These are phyloP conservation scores for Neodontobutis hainanensis DNA, from an alignment of 2,113 vertebrate genomes.

Conservation along the genomic window DNA sequence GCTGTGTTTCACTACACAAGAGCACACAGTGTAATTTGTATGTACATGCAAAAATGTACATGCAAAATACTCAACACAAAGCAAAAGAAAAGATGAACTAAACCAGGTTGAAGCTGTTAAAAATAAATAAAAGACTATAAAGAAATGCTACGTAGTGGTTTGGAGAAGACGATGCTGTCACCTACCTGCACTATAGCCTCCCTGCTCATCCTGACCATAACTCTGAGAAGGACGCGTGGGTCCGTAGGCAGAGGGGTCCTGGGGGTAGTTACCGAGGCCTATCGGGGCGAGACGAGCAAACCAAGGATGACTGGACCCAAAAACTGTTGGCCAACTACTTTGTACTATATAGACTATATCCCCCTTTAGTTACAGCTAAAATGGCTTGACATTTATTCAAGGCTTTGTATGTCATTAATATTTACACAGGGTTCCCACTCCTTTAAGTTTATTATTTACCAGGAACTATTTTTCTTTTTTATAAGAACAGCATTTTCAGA, in stretches of 20 bases:
- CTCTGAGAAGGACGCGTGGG: constrained; percentile 87
- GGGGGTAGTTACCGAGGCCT: constrained; percentile 90
- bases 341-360: constrained; percentile 25
- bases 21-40: constrained; percentile 53
- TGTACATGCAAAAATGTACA: constrained; percentile 75
- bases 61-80: constrained; percentile 60
- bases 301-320: constrained; percentile 85
- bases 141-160: constrained; percentile 70
- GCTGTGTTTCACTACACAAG: constrained; percentile 66
- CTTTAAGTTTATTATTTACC: background rate
- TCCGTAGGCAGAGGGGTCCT: constrained; percentile 89
- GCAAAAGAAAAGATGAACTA: constrained; percentile 45
- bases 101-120: constrained; percentile 65
- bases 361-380: constrained; percentile 44
- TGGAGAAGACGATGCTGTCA: constrained; percentile 81
- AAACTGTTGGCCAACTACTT: constrained; percentile 74
- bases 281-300: constrained; percentile 85
- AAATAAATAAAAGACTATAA: constrained; percentile 55
- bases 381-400: constrained; percentile 42
- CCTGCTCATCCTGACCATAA: constrained; percentile 92
- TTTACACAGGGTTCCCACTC: background rate
- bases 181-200: constrained; percentile 89
- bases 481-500: too few species aligned
- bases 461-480: too few species aligned
- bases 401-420: background rate